Evolutionary conservation across 2,797 vertebrate genomes (phyloP).

Genomic region (Epinephelus malabaricus): DNA sequence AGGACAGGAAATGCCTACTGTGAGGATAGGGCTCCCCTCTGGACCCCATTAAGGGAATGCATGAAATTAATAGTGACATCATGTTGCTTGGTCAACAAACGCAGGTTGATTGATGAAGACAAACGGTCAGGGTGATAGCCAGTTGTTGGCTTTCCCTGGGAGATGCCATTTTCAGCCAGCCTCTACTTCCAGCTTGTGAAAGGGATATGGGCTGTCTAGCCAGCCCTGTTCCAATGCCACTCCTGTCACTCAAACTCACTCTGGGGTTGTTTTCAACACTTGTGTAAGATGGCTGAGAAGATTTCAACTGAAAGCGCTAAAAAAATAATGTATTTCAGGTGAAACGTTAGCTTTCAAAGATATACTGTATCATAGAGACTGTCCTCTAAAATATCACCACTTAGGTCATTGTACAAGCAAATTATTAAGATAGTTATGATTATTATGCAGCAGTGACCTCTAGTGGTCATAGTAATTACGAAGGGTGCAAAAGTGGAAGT

Average conservation of each 20-base stretch:
- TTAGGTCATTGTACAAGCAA: no score
- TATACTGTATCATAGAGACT: not conserved
- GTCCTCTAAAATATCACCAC: no score
- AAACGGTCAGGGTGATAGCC: conserved; percentile 87
- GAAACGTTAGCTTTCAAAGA: conserved; percentile 29
- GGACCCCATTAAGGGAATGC: conserved; percentile 86
- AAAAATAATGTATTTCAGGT: conserved; percentile 47
- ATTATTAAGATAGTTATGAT: no score
- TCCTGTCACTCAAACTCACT: conserved; percentile 77
- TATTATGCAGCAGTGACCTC: no score
- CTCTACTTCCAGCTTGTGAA: conserved; percentile 78
- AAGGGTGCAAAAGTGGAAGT: no score
- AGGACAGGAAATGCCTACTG: conserved; percentile 86
- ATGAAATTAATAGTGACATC: conserved; percentile 93
- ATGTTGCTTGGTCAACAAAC: conserved; percentile 92
- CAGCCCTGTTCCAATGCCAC: conserved; percentile 64
- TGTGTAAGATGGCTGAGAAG: conserved; percentile 51
- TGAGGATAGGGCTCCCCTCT: conserved; percentile 85
- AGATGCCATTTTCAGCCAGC: conserved; percentile 83
- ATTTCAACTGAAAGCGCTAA: conserved; percentile 47
- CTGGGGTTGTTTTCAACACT: conserved; percentile 65
- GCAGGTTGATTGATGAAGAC: conserved; percentile 90
- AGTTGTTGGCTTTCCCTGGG: conserved; percentile 87
- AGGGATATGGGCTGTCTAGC: conserved; percentile 80
- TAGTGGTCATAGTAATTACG: no score